A percentile compares a stretch with the other conserved stretches of the same genome.
phyloP scores from a whole-genome alignment of 2,113 vertebrate genomes.

The Vulpes vulpes region DNA sequence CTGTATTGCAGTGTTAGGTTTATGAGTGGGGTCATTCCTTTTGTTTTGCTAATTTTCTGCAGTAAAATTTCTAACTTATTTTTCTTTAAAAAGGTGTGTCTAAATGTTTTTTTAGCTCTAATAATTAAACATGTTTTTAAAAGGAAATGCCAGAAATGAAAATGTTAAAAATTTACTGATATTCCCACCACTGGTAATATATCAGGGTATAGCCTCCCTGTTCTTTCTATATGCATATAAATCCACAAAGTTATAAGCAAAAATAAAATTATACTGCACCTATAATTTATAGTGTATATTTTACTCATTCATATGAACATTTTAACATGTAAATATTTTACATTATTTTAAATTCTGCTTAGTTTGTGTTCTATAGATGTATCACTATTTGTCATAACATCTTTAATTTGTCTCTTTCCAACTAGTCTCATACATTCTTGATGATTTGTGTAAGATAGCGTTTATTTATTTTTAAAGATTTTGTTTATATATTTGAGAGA shows the following conservation, averaged over 20 bases:
- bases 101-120: background rate
- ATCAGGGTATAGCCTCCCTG: background rate
- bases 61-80: background rate
- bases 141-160: background rate
- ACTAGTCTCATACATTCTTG: background rate
- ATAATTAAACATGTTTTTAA: background rate
- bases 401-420: background rate
- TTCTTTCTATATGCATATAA: background rate
- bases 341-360: constrained; percentile 42
- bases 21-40: background rate
- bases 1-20: accelerated
- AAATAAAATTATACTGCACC: background rate
- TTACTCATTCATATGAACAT: background rate
- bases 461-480: background rate
- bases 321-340: background rate
- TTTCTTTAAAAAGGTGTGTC: background rate
- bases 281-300: background rate
- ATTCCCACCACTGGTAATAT: background rate
- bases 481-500: background rate
- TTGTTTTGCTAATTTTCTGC: background rate
- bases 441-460: background rate
- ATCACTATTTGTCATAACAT: background rate
- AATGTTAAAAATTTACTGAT: background rate
- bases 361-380: background rate
- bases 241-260: background rate